Base-by-base conservation (phyloP, 92 coral and sea anemone genomes). In the Palythoa caribaeorum region DNA sequence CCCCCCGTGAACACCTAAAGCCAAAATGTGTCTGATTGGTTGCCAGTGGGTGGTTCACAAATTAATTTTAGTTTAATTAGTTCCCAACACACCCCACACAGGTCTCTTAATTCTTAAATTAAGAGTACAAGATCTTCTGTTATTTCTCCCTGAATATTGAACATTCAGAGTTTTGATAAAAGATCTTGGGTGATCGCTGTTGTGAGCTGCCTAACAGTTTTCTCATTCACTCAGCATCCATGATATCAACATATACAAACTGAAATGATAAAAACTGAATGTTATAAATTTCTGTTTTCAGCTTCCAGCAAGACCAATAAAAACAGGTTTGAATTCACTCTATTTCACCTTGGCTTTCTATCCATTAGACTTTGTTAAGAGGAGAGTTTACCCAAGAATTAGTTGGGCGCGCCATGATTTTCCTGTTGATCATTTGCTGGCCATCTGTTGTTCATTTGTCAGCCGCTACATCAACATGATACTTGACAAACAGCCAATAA, bases 221-320 rank as follows among this genome's bases (percentile, higher is more conserved):
- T 59, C 28, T 28, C 28, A 28, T 28, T 28, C 28, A 28, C 28
- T 59, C 65, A 21, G 1, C 20, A 9, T 63, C n/a, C n/a, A 17
- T 17, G 70, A 17, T 7, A 59, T n/a, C 19, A 11, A 14, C 1
- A 14, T 59, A 14, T 62, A 1, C n/a, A 62, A 62, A 62, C 6
- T 15, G 28, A 6, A 79, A 5, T 16, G 12, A 36, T 21, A 1
- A 35, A 60, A 39, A 12, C 36, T 35, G 39, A 60, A 38, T 47
- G 53, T 36, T 70, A 9, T 12, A 9, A 36, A 50, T 85, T 79
- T 53, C 44, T 8, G 12, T 69, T 72, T 62, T 75, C 90, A 97
- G 99, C 99, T 89, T 87, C 99, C 99, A 7, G 98, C 97, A 48
- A 91, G 88, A 77, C 95, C 94, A 70, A 92, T 97, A 14, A 93